Conservation (phyloP, 2,797 vertebrate species). For the Sebastes vulpes region DNA sequence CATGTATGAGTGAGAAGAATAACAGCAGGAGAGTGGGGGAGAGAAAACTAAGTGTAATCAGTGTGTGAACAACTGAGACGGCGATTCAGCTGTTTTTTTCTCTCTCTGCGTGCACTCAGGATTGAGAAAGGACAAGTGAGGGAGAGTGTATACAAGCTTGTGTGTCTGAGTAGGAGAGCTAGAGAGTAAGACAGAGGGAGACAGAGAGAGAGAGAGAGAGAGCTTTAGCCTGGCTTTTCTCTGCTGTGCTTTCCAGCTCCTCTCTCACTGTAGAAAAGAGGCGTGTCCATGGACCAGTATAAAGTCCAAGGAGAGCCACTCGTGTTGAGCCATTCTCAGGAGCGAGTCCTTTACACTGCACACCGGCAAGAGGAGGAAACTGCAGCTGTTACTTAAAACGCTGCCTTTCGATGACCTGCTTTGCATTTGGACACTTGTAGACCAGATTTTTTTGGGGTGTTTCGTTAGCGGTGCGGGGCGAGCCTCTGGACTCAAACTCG, state of each 20-base stretch:
- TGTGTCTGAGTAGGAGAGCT: conserved; percentile 50
- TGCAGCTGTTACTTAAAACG: conserved; percentile 58
- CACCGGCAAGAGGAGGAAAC: conserved; percentile 61
- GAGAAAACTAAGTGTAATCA: conserved; percentile 9
- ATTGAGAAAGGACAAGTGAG: conserved; percentile 58
- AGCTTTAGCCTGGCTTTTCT: conserved; percentile 78
- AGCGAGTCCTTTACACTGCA: conserved; percentile 68
- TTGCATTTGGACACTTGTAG: conserved; percentile 69
- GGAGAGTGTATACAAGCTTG: conserved; percentile 50
- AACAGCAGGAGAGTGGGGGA: background rate
- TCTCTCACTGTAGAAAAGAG: conserved; percentile 80
- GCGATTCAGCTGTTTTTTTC: conserved; percentile 47
- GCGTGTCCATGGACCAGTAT: conserved; percentile 84
- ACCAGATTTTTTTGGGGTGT: conserved; percentile 39
- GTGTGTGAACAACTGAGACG: conserved; percentile 39
- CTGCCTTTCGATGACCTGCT: conserved; percentile 51
- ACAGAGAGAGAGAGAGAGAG: conserved; percentile 45
- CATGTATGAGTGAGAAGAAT: background rate
- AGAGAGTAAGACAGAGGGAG: conserved; percentile 51
- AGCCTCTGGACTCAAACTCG: conserved; percentile 37
- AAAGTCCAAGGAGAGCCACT: conserved; percentile 84
- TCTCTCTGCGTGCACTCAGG: conserved; percentile 52
- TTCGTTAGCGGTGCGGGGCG: conserved; percentile 19
- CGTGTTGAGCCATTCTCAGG: conserved; percentile 77
- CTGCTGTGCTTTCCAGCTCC: conserved; percentile 79